Evolutionary conservation across 2,797 vertebrate genomes (phyloP), one percentile per base, ranked within the genome.

Genomic region (Microchirus variegatus): DNA sequence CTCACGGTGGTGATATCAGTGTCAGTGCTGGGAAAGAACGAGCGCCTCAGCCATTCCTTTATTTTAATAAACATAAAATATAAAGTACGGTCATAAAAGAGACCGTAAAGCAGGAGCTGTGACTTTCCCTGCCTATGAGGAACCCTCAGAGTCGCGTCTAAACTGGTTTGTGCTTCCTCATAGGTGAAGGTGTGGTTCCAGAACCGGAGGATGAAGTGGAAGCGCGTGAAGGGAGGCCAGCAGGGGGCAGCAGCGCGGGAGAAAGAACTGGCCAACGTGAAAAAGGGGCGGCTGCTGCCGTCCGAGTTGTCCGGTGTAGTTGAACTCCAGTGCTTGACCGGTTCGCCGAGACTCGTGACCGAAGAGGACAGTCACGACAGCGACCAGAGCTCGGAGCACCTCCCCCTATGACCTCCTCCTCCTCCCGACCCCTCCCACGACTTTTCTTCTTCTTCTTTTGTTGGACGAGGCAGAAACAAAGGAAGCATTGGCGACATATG

Each of bases 151-250:
- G n/a, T n/a, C n/a, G n/a, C n/a, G n/a, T n/a, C n/a, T n/a, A n/a
- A n/a, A n/a, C 40, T 26, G 37, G 11, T 53, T 41, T 44, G 16
- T 59, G 15, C 49, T 9, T 51, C 40, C 46, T 53, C 36, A 49
- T 87, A 97, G 96, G 96, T 97, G 47, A 97, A 97, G 80, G 96
- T 97, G 61, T 97, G 96, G 96, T 97, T 96, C 88, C 96, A 97
- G 86, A 97, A 97, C 90, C 90, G 96, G 70, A 80, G 96, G 18
- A 97, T 97, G 96, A 97, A 97, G 83, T 97, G 96, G 96, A 97
- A 97, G 87, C 90, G 96, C 45, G 96, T 97, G 67, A 97, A 97
- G 87, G 96, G 96, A 54, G 95, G 96, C 18, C 96, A 97, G 77
- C 96, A 96, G 87, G 96, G 95, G 55, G 93, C 93, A n/a, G 94